These are phyloP conservation scores for Orius insidiosus DNA, from an alignment of 1,140 invertebrate genomes.

Conservation along the genomic window DNA sequence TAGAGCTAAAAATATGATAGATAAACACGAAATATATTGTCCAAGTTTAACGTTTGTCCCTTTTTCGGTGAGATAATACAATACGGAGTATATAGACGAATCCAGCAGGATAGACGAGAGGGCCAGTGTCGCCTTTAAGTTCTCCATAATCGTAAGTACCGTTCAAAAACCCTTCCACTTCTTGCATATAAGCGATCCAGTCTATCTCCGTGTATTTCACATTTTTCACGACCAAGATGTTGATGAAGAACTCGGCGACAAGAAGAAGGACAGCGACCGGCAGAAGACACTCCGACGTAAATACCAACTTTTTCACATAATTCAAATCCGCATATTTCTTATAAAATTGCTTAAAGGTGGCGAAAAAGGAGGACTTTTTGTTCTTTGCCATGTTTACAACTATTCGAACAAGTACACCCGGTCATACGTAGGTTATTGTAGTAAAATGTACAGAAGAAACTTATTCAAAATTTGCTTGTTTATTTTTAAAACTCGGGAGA, in stretches of 20 bases:
- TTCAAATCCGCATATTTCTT: not conserved
- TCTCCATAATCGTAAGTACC: slow-evolving; percentile 79
- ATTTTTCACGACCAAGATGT: slow-evolving; percentile 56
- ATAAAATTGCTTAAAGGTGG: not conserved
- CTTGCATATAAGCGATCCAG: slow-evolving; percentile 97
- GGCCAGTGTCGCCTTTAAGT: slow-evolving; percentile 77
- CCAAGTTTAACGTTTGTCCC: slow-evolving; percentile 69
- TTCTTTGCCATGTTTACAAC: too few relatives aligned
- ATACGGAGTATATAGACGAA: slow-evolving; percentile 83
- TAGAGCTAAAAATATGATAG: slow-evolving; percentile 57
- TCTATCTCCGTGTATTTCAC: slow-evolving; percentile 94
- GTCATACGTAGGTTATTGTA: too few relatives aligned
- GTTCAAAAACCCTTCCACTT: slow-evolving; percentile 91
- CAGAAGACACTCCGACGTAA: slow-evolving; percentile 3
- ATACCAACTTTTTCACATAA: slow-evolving; percentile 1
- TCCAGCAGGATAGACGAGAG: slow-evolving; percentile 92
- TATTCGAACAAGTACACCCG: too few relatives aligned
- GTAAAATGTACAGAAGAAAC: too few relatives aligned
- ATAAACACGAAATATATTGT: slow-evolving; percentile 80
- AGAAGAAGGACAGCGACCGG: slow-evolving; percentile 28
- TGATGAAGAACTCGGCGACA: slow-evolving; percentile 57
- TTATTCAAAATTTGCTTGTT: too few relatives aligned
- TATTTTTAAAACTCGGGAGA: too few relatives aligned
- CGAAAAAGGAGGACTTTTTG: too few relatives aligned
- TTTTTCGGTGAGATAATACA: slow-evolving; percentile 71